A percentile compares a stretch with the other conserved stretches of the same genome.
Conservation (phyloP, 2,113 vertebrate genomes). For the Apus apus region DNA sequence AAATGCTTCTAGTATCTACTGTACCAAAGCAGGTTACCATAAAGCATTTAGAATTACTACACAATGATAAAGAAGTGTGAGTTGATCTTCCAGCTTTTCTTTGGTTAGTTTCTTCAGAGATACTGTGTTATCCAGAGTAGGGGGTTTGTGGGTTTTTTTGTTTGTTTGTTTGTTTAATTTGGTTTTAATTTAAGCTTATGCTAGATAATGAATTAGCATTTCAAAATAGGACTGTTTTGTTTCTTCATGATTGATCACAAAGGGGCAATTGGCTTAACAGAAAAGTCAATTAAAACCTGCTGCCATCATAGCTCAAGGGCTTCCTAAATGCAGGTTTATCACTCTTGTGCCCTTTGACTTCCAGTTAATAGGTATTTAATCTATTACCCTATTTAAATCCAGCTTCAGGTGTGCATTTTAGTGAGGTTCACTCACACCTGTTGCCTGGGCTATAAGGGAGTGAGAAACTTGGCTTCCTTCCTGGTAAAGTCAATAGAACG, state of each 20-base stretch:
- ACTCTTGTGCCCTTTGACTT: constrained; percentile 34
- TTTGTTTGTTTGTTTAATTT: neutral
- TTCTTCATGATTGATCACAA: constrained; percentile 57
- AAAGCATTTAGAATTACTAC: neutral
- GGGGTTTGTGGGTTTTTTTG: neutral
- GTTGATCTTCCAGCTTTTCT: neutral
- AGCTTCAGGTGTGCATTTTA: neutral
- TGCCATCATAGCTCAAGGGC: neutral
- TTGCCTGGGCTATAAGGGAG: neutral
- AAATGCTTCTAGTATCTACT: neutral
- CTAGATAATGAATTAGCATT: constrained; percentile 62
- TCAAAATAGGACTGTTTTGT: constrained; percentile 50
- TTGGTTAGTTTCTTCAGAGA: neutral
- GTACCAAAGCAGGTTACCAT: neutral
- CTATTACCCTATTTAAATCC: neutral
- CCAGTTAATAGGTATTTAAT: constrained; percentile 52
- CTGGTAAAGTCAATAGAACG: neutral
- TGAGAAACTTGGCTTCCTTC: neutral
- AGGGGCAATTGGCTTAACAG: constrained; percentile 37
- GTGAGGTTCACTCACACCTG: neutral
- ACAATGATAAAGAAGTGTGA: neutral
- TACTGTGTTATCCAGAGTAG: neutral
- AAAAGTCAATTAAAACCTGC: constrained; percentile 54
- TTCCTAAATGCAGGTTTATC: neutral
- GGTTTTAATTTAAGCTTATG: neutral